Base-by-base conservation (phyloP, 23 tunicate genomes). In the Styela clava region DNA sequence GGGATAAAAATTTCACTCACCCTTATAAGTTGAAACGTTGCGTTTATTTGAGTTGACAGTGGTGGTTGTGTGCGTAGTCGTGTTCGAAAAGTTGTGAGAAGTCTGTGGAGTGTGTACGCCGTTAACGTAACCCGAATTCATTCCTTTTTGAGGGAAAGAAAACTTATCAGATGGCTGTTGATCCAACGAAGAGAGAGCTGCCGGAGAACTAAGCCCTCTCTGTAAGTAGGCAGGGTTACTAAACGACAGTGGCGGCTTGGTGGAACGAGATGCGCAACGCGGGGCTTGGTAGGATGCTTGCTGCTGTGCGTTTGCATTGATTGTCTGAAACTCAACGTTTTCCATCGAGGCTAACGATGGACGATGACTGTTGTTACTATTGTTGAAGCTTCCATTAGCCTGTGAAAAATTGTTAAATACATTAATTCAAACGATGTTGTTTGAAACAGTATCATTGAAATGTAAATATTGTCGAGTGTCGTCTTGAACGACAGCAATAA, bases 321-420 rank as follows among this genome's bases (percentile, higher is more conserved):
- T 12, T 12, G 64, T 2, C 22, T 25, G 30, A 29, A 29, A 29
- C 24, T 76, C 64, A 27, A 76, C 65, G 24, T 76, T 76, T 76
- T 76, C 81, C 31, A 52, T 25, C 2, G 81, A 44, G 27, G 65
- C 65, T 29, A 76, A 44, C 28, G 64, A 76, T 52, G 63, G 81
- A 21, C 81, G 64, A 23, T 76, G 81, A 52, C 81, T 82, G 87
- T 86, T 91, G 90, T 87, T 91, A 81, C 84, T 91, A 84, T 91
- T 91, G 78, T 91, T 81, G 32, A 85, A 79, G 79, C 84, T 79
- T n/a, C 79, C 83, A 35, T 78, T 35, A 21, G 69, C 28, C 84
- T 85, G 76, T n/a, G n/a, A 52, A 73, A 56, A 28, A 24, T 37
- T 24, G 44, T 0, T 72, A 28, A 72, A 72, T 23, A 34, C 16